Base-by-base conservation (phyloP, 2,113 vertebrate genomes). In the Podarcis cretensis region DNA sequence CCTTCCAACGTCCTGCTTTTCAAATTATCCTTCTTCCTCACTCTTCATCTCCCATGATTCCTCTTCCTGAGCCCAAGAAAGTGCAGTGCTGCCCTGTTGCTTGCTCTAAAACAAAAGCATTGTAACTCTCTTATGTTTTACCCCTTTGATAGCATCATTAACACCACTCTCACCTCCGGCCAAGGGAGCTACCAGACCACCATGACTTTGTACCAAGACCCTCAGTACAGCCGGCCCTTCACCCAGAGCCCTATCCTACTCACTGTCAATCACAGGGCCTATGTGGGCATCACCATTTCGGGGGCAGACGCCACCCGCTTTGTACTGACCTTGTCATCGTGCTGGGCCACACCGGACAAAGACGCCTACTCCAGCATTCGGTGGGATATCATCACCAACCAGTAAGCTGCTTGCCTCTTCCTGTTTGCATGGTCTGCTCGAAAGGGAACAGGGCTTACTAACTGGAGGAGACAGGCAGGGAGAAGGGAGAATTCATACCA, bases 261-360 rank as follows among this genome's bases (percentile, higher is more conserved):
- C 57, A 89, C 88, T 18, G 59, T 96, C 23, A 85, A 96, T 37
- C 35, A 95, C 86, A 89, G 65, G 43, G 71, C 96, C 84, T 96
- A 95, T 10, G 63, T 97, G 7, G 94, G 57, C 75, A 92, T 97
- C 83, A 14, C 25, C 30, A 85, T 95, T 37, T 92, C 85, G 8
- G 96, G 95, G 80, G 89, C 96, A 2, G 96, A 97, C 87, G 43
- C 57, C 21, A 57, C n/a, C 2, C 96, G 94, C 83, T 90, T 97
- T 54, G 88, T 95, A 75, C 87, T 90, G 3, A 59, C 96, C 66
- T 6, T 97, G 73, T 94, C 95, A 32, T 92, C 90, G 1, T 97
- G 97, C 59, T 97, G 96, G 97, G 96, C 96, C 14, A 97, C 96
- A 0, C 95, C 97, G 1, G 71, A 92, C 43, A 94, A 93, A 4